phyloP scores from a whole-genome alignment of 2,113 vertebrate genomes.

The Chaetura pelagica region DNA sequence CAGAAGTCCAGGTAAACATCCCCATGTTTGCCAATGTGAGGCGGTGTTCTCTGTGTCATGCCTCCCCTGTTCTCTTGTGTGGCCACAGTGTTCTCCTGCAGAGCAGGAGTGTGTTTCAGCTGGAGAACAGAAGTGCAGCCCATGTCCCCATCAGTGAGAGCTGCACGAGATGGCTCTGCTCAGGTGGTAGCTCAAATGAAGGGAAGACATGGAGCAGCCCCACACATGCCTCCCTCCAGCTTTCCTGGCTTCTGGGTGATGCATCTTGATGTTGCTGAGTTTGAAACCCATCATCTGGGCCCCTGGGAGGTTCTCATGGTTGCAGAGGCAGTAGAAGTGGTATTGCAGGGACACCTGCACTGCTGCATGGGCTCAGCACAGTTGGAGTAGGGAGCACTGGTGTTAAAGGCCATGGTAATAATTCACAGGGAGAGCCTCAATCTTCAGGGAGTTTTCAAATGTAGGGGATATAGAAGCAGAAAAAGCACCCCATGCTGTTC shows the following conservation, averaged over 20 bases:
- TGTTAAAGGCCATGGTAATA: neutral
- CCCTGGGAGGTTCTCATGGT: neutral
- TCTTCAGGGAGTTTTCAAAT: neutral
- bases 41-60: neutral
- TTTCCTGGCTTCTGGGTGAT: neutral
- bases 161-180: neutral
- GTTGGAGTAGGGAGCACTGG: neutral
- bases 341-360: neutral
- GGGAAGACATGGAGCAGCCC: neutral
- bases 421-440: neutral
- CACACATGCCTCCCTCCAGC: neutral
- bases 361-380: fast-evolving
- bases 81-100: fast-evolving
- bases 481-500: neutral
- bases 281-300: neutral
- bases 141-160: neutral
- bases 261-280: neutral
- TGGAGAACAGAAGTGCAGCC: neutral
- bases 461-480: neutral
- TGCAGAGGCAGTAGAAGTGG: neutral
- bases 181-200: neutral
- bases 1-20: conserved; percentile 90
- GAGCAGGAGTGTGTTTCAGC: neutral
- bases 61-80: neutral
- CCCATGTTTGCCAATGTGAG: neutral